Evolutionary conservation across 2,113 vertebrate species (phyloP).

Genomic region (Clarias gariepinus): DNA sequence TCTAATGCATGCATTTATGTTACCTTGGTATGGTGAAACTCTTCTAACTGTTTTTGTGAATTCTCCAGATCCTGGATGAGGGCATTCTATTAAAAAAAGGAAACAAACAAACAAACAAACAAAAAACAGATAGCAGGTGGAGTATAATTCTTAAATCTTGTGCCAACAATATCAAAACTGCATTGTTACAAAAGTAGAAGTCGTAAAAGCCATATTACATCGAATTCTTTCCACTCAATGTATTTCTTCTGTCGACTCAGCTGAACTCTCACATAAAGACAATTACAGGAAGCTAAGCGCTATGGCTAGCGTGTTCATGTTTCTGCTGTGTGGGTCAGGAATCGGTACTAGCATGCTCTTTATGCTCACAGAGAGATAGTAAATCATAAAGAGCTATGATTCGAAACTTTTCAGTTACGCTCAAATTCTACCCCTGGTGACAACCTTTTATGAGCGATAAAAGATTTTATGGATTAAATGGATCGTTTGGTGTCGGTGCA

Average conservation of each 20-base stretch:
- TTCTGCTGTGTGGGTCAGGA: not conserved
- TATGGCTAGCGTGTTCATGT: not conserved
- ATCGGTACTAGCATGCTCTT: not conserved
- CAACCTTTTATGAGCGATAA: not conserved
- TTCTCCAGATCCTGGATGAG: slow-evolving; percentile 93
- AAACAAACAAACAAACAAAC: not conserved
- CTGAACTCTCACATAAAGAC: not conserved
- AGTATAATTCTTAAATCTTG: not conserved
- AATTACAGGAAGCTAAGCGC: not conserved
- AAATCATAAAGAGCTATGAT: not conserved
- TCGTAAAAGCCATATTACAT: not conserved
- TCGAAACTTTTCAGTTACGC: not conserved
- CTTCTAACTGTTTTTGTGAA: slow-evolving; percentile 91
- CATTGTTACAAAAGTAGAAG: not conserved
- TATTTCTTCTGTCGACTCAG: not conserved
- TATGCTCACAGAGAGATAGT: not conserved
- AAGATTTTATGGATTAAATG: not conserved
- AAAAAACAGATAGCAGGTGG: not conserved
- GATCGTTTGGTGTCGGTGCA: too few species aligned
- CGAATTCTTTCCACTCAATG: not conserved
- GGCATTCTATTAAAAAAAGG: slow-evolving; percentile 76
- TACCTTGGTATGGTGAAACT: slow-evolving; percentile 91
- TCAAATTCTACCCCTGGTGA: not conserved
- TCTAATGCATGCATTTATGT: slow-evolving; percentile 28
- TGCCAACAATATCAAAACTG: not conserved